These are phyloP conservation scores for Ornithorhynchus anatinus DNA, from an alignment of 2,113 vertebrate species.

Conservation along the genomic window DNA sequence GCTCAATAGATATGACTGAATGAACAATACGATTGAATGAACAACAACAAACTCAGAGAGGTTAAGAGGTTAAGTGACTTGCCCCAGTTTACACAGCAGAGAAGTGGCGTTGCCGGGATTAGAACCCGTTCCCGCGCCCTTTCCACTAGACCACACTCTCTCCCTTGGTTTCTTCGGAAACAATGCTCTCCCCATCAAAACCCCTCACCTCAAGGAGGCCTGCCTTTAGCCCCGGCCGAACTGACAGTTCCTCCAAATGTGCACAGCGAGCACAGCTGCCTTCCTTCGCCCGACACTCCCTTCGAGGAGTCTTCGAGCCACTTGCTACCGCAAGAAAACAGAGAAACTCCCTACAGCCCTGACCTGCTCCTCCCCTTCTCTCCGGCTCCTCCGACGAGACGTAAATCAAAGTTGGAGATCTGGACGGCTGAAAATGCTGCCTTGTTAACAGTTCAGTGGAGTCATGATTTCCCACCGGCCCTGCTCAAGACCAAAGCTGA, in stretches of 20 bases:
- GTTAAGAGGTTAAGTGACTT: too few relatives aligned
- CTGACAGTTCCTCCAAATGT: neutral
- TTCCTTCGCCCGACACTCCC: constrained; percentile 42
- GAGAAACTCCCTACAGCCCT: neutral
- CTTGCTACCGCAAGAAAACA: neutral
- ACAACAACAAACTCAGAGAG: too few relatives aligned
- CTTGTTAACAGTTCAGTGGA: neutral
- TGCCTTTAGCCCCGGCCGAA: neutral
- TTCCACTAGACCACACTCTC: too few relatives aligned
- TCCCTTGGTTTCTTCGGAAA: too few relatives aligned
- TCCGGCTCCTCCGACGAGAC: neutral
- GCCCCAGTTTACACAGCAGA: too few relatives aligned
- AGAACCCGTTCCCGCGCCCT: too few relatives aligned
- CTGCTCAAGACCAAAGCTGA: neutral
- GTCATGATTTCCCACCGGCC: neutral
- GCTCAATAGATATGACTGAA: too few relatives aligned
- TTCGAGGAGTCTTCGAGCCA: constrained; percentile 4
- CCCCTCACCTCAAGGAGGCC: too few relatives aligned
- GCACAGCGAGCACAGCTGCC: neutral
- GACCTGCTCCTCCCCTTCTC: neutral
- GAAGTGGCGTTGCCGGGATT: too few relatives aligned
- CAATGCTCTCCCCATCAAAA: too few relatives aligned
- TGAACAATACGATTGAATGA: too few relatives aligned
- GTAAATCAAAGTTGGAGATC: neutral
- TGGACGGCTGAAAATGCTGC: neutral